Conservation (phyloP, 2,888 invertebrate genomes). For the Chrysotoxum bicinctum region DNA sequence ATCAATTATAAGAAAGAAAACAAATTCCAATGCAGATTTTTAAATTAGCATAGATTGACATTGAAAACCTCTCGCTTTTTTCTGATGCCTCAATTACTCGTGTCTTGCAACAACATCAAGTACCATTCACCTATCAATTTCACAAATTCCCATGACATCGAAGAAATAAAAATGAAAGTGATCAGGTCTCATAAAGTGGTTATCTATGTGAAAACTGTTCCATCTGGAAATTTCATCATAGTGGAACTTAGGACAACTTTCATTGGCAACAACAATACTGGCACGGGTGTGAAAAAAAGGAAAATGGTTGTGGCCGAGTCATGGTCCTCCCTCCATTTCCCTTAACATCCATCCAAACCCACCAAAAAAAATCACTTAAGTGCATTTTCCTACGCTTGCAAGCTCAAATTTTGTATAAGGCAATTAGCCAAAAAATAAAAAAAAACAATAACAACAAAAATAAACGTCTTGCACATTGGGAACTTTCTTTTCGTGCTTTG, state of each 20-base stretch:
- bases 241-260: constrained; percentile 60
- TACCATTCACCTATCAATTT: constrained; percentile 19
- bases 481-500: constrained; percentile 70
- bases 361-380: constrained; percentile 30
- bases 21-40: not conserved
- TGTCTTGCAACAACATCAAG: not conserved
- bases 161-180: constrained; percentile 56
- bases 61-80: not conserved
- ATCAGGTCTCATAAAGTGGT: constrained; percentile 41
- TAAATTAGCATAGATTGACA: not conserved
- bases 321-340: constrained; percentile 5
- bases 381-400: constrained; percentile 51
- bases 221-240: constrained; percentile 56
- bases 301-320: not conserved
- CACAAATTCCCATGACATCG: constrained; percentile 18
- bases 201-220: constrained; percentile 29
- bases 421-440: constrained; percentile 67
- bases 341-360: constrained; percentile 16
- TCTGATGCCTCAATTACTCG: not conserved
- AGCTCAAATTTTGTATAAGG: constrained; percentile 54
- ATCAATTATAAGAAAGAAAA: not conserved
- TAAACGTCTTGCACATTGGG: constrained; percentile 36
- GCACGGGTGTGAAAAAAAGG: not conserved
- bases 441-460: not conserved
- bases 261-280: constrained; percentile 62